These are phyloP conservation scores for Chroicocephalus ridibundus DNA, from an alignment of 2,113 vertebrate species.

Conservation along the genomic window DNA sequence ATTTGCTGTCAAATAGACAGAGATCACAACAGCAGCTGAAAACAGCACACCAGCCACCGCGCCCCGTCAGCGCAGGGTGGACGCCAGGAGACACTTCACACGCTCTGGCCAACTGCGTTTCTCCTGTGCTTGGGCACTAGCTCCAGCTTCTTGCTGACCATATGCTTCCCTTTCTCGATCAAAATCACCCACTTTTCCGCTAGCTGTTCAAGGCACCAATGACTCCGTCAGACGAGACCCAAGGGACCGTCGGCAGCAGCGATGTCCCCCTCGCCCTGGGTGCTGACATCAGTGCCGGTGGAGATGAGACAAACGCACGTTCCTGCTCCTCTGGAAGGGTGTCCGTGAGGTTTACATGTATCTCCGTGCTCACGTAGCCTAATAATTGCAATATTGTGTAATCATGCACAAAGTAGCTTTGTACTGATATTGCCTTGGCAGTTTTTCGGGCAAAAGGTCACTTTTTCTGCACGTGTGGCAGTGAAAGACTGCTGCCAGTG, in stretches of 20 bases:
- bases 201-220: background rate
- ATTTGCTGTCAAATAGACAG: background rate
- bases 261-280: background rate
- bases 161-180: background rate
- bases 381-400: background rate
- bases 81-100: background rate
- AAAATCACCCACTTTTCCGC: background rate
- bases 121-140: background rate
- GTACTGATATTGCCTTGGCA: background rate
- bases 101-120: background rate
- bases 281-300: background rate
- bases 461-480: background rate
- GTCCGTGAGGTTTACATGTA: background rate
- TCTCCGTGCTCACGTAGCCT: background rate
- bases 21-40: no score
- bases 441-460: background rate
- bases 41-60: background rate
- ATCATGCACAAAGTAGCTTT: background rate
- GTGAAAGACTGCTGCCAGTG: background rate
- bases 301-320: background rate
- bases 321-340: background rate
- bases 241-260: background rate
- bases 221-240: rapidly evolving
- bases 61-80: rapidly evolving
- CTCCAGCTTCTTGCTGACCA: background rate